These are phyloP conservation scores for Dasyprocta punctata DNA, from an alignment of 2,113 vertebrate species.

Conservation along the genomic window DNA sequence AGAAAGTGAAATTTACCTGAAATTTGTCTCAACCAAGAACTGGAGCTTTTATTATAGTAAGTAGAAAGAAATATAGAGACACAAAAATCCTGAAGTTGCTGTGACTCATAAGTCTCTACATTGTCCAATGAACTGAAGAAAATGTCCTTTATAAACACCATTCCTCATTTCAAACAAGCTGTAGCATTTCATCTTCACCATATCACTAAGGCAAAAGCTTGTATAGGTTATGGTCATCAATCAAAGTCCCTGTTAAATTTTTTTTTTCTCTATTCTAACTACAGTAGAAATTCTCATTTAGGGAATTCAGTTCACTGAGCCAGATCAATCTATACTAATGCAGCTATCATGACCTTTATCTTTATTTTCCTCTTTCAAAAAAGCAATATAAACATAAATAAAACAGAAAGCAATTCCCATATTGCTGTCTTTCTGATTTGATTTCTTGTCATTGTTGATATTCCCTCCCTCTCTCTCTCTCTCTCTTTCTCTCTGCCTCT, in stretches of 20 bases:
- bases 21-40: not conserved
- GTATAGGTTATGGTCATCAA: slow-evolving; percentile 77
- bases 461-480: not conserved
- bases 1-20: not conserved
- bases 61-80: slow-evolving; percentile 52
- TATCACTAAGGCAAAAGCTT: slow-evolving; percentile 66
- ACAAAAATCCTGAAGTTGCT: slow-evolving; percentile 33
- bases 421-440: slow-evolving; percentile 71
- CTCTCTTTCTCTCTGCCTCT: not conserved
- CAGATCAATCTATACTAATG: slow-evolving; percentile 80
- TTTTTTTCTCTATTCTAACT: slow-evolving; percentile 79
- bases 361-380: slow-evolving; percentile 82
- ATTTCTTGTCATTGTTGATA: slow-evolving; percentile 62
- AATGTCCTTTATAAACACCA: slow-evolving; percentile 57
- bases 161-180: slow-evolving; percentile 70
- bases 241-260: slow-evolving; percentile 77
- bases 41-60: not conserved
- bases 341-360: slow-evolving; percentile 79
- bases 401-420: slow-evolving; percentile 76
- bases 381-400: slow-evolving; percentile 81
- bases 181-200: slow-evolving; percentile 75
- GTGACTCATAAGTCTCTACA: not conserved
- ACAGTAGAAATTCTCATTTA: slow-evolving; percentile 76
- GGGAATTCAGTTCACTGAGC: slow-evolving; percentile 78
- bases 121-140: slow-evolving; percentile 54